phyloP scores from a whole-genome alignment of 2,797 vertebrate genomes.

The Mormyrus proboscirostris region DNA sequence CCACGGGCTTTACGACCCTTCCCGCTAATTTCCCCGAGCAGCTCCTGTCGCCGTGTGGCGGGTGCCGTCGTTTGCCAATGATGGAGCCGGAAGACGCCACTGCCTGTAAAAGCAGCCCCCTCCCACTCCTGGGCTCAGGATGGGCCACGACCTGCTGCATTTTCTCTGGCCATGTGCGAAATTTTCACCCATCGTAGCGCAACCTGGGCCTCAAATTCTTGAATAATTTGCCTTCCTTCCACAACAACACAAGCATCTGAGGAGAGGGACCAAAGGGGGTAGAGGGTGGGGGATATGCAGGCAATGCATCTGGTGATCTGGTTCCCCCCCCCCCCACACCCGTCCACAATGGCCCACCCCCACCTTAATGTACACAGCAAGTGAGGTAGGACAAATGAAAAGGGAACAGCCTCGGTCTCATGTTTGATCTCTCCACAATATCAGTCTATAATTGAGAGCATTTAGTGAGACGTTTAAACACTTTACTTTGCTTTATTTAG shows the following conservation, averaged over 20 bases:
- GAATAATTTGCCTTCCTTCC: slow-evolving; percentile 59
- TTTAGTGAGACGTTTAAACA: background rate
- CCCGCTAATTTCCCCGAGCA: slow-evolving; percentile 48
- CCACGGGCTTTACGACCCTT: slow-evolving; percentile 42
- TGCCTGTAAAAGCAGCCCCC: slow-evolving; percentile 26
- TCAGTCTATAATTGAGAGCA: background rate
- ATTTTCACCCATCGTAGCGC: slow-evolving; percentile 69
- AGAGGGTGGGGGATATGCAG: background rate
- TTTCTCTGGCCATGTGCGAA: slow-evolving; percentile 71
- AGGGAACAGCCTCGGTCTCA: background rate
- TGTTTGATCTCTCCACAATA: background rate
- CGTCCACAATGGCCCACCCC: no score
- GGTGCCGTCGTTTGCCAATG: slow-evolving; percentile 45
- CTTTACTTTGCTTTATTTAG: background rate
- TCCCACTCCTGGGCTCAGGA: slow-evolving; percentile 45
- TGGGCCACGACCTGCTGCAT: slow-evolving; percentile 43
- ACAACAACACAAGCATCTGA: background rate
- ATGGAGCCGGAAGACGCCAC: slow-evolving; percentile 36
- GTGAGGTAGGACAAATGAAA: background rate
- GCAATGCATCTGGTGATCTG: background rate
- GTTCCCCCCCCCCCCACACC: background rate
- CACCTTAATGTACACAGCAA: background rate
- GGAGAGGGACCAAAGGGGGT: background rate
- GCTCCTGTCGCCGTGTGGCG: slow-evolving; percentile 48
- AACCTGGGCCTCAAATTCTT: slow-evolving; percentile 68